Percentiles rank a stretch among this genome's conserved stretches.
Conservation (phyloP, 2,113 vertebrate species). For the Martes martes region DNA sequence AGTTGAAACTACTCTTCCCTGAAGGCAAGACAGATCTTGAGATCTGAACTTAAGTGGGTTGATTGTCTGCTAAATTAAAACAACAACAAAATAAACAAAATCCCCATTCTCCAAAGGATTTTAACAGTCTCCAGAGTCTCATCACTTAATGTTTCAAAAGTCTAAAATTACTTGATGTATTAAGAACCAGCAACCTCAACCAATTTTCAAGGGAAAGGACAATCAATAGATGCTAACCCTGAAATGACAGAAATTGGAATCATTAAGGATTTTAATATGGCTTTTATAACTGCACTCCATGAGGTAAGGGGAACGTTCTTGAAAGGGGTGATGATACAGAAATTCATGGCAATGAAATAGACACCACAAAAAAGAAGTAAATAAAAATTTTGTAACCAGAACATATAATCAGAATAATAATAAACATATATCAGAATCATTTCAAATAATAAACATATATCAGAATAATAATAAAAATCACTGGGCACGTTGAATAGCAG, state of each 20-base stretch:
- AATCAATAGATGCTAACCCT: background rate
- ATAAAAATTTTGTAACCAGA: background rate
- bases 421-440: background rate
- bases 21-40: background rate
- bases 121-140: background rate
- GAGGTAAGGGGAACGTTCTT: background rate
- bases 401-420: background rate
- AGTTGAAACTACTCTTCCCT: background rate
- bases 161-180: background rate
- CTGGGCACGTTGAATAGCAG: background rate
- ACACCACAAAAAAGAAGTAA: background rate
- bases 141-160: background rate
- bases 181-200: background rate
- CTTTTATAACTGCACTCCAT: background rate
- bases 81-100: background rate
- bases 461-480: background rate
- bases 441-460: background rate
- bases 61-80: background rate
- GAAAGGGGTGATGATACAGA: background rate
- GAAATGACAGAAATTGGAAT: background rate
- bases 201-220: background rate
- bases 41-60: background rate
- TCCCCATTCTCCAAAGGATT: background rate
- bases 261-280: background rate
- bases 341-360: background rate